phyloP scores from a whole-genome alignment of 1,140 invertebrate species.

The Drosophila takahashii region DNA sequence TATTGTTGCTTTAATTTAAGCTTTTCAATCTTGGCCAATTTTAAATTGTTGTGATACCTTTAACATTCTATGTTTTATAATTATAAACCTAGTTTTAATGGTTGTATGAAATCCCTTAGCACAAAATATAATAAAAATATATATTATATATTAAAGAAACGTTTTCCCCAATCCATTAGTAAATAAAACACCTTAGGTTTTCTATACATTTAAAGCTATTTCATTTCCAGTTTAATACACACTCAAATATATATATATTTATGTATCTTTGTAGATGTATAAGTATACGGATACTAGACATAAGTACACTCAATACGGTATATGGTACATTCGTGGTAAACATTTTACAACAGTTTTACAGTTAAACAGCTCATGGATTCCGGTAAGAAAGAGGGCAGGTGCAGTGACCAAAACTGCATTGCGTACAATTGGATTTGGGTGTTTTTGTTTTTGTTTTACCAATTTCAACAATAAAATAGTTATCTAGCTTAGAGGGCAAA shows the following conservation, averaged over 20 bases:
- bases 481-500: constrained; percentile 51
- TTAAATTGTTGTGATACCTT: not conserved
- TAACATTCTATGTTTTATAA: not conserved
- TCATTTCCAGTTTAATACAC: constrained; percentile 64
- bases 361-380: constrained; percentile 60
- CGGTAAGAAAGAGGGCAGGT: constrained; percentile 32
- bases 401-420: constrained; percentile 26
- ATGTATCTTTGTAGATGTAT: constrained; percentile 55
- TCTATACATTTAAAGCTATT: constrained; percentile 79
- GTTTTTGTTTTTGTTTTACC: constrained; percentile 37
- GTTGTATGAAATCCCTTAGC: not conserved
- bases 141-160: not conserved
- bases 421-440: constrained; percentile 24
- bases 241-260: constrained; percentile 59
- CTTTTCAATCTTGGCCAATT: not conserved
- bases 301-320: constrained; percentile 55
- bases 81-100: no score
- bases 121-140: not conserved
- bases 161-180: not conserved
- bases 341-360: constrained; percentile 73
- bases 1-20: not conserved
- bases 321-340: constrained; percentile 62
- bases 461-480: constrained; percentile 69
- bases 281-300: constrained; percentile 55
- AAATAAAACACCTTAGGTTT: constrained; percentile 27